phyloP scores from a whole-genome alignment of 1,140 invertebrate species.

The Drosophila aff. region DNA sequence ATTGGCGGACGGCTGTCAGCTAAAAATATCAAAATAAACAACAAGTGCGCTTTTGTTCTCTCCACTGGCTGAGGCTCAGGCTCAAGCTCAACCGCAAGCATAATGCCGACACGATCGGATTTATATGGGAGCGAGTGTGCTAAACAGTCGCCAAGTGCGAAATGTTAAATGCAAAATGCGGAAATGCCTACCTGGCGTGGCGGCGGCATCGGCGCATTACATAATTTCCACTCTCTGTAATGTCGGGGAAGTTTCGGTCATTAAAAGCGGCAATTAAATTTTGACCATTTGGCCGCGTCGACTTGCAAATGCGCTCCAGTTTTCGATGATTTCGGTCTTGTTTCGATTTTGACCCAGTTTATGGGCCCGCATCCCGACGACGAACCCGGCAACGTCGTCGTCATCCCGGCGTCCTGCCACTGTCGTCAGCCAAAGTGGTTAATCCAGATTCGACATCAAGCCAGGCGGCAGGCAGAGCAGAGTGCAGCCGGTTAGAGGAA shows the following conservation, averaged over 20 bases:
- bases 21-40: slow-evolving; percentile 72
- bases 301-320: slow-evolving; percentile 79
- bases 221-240: slow-evolving; percentile 71
- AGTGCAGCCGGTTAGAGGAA: slow-evolving; percentile 48
- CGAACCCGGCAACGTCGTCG: slow-evolving; percentile 9
- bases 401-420: slow-evolving; percentile 20
- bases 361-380: slow-evolving; percentile 30
- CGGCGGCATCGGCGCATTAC: slow-evolving; percentile 48
- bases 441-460: slow-evolving; percentile 39
- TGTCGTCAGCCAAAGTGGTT: slow-evolving; percentile 60
- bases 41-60: slow-evolving; percentile 74
- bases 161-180: slow-evolving; percentile 58
- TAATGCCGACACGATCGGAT: slow-evolving; percentile 32
- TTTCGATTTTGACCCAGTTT: slow-evolving; percentile 66
- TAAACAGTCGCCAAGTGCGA: slow-evolving; percentile 57
- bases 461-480: slow-evolving; percentile 3
- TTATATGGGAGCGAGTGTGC: slow-evolving; percentile 40
- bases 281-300: slow-evolving; percentile 66
- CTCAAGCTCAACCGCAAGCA: slow-evolving; percentile 38
- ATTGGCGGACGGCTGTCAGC: slow-evolving; percentile 27
- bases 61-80: slow-evolving; percentile 43
- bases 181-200: slow-evolving; percentile 53
- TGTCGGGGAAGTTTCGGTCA: slow-evolving; percentile 75
- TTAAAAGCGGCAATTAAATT: slow-evolving; percentile 67
- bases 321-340: slow-evolving; percentile 37